phyloP scores from a whole-genome alignment of 64 coral and sea anemone genomes.

The Astreopora myriophthalma region DNA sequence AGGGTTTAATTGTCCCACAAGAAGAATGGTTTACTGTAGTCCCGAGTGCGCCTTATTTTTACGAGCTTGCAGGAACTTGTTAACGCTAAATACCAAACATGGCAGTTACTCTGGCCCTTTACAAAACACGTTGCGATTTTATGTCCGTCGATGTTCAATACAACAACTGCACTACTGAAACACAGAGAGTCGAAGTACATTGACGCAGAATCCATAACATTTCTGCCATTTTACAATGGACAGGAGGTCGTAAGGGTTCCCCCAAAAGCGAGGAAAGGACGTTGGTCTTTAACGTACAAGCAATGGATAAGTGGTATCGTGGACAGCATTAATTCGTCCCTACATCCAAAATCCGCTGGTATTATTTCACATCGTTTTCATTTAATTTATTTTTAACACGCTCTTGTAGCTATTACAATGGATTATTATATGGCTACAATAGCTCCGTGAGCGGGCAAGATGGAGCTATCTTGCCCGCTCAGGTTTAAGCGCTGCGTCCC shows the following conservation, averaged over 20 bases:
- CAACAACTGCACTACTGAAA: slow-evolving; percentile 39
- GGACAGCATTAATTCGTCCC: slow-evolving; percentile 42
- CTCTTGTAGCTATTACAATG: not conserved
- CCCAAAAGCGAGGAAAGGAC: not conserved
- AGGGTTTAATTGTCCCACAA: not conserved
- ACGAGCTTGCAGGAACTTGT: not conserved
- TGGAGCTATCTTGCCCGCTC: too few species aligned
- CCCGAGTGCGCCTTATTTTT: not conserved
- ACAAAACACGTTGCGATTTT: slow-evolving; percentile 12
- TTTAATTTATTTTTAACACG: not conserved
- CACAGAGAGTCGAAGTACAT: slow-evolving; percentile 10
- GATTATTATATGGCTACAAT: not conserved
- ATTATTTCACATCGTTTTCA: not conserved
- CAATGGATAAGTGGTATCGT: slow-evolving; percentile 41
- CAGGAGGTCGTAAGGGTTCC: not conserved
- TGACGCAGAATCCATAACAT: not conserved
- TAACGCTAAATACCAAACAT: not conserved
- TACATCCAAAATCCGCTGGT: slow-evolving; percentile 49
- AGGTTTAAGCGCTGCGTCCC: not conserved
- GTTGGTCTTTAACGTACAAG: not conserved
- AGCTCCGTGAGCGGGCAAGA: not conserved
- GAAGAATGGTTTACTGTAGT: not conserved
- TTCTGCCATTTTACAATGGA: slow-evolving; percentile 25
- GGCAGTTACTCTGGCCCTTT: not conserved
- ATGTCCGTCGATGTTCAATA: slow-evolving; percentile 30